Base-by-base conservation (phyloP, 2,797 vertebrate genomes). In the Coilia nasus region DNA sequence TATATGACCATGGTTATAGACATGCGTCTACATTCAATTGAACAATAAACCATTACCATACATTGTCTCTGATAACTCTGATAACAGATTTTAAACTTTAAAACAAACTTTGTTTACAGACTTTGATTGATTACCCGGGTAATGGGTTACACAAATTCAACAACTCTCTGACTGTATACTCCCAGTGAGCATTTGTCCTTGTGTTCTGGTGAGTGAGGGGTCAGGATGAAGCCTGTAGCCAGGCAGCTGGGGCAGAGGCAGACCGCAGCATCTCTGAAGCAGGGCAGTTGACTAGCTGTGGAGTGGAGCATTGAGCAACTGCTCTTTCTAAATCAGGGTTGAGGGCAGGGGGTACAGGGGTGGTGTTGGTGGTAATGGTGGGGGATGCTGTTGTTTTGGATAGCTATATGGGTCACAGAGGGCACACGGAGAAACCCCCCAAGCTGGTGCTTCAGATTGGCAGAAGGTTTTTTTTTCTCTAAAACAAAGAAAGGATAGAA, bases 401-500 rank as follows among this genome's bases (percentile, higher is more conserved):
- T 21, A 35, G 35, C 35, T 10, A 31, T 31, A 71, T 25, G 25
- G 23, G 67, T 31, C 14, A 6, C 35, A 41, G 67, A 75, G 67
- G 14, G 31, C n/a, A 11, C 7, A 11, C 12, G 31, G 62, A 67
- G 71, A 83, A 82, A 83, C 86, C 85, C 31, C 87, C 83, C 1
- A 54, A 41, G 35, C 35, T 86, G 83, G 44, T 86, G 82, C 85
- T 83, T 82, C 84, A 86, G 60, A 35, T 57, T 47, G 54, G 60
- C 57, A 82, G 12, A 17, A 31, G 31, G 35, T 14, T 25, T 67
- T 25, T 71, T 67, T 28, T 44, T 47, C 25, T 75, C 46, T 31
- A 9, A 54, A 62, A 41, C 2, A 86, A 84, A 87, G 80, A 84
- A 25, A 84, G 83, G 81, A 75, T 88, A 88, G 83, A 88, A 88